Conservation (phyloP, 2,113 vertebrate genomes). For the Bostrychus sinensis region DNA sequence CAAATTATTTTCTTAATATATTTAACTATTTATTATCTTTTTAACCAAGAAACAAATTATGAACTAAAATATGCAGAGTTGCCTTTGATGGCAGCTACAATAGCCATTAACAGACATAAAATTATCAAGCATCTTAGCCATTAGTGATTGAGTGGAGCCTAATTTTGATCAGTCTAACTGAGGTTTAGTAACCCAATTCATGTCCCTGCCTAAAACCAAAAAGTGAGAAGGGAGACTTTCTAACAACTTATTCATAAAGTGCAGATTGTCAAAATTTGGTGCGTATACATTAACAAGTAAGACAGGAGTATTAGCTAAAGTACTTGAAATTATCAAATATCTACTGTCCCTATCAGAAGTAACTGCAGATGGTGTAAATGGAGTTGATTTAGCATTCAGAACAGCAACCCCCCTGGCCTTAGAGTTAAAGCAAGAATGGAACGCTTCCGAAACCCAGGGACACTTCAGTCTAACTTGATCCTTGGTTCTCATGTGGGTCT, state of each 20-base stretch:
- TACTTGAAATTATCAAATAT: conserved; percentile 7
- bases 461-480: too few relatives aligned
- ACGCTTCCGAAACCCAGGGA: too few relatives aligned
- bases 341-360: conserved; percentile 9
- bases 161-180: neutral
- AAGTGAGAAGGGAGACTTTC: neutral
- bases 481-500: too few relatives aligned
- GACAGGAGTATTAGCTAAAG: neutral
- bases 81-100: too few relatives aligned
- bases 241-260: conserved; percentile 9
- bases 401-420: neutral
- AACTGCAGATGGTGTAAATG: neutral
- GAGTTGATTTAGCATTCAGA: neutral
- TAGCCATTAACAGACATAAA: neutral
- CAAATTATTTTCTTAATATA: too few relatives aligned
- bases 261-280: neutral
- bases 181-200: too few relatives aligned
- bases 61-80: too few relatives aligned
- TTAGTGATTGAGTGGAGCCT: neutral
- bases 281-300: conserved; percentile 8
- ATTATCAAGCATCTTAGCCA: neutral
- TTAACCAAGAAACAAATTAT: too few relatives aligned
- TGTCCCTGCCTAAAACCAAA: too few relatives aligned
- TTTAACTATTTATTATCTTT: too few relatives aligned
- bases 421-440: too few relatives aligned